These are phyloP conservation scores for Neoaliturus tenellus DNA, from an alignment of 2,888 invertebrate genomes.

Conservation along the genomic window DNA sequence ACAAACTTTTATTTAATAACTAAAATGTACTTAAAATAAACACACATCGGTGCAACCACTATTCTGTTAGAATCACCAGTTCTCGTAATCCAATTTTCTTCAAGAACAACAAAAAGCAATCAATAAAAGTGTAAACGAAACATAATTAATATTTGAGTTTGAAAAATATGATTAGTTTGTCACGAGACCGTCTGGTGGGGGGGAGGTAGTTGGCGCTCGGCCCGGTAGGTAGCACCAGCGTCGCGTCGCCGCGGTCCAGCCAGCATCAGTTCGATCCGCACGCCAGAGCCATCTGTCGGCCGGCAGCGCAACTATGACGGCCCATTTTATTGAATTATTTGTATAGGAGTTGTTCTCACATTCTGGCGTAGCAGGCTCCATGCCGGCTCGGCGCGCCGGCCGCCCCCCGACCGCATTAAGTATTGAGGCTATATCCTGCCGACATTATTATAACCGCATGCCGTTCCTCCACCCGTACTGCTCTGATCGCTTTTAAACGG, in stretches of 20 bases:
- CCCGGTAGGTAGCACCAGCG: not conserved
- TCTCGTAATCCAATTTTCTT: conserved; percentile 19
- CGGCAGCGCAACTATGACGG: not conserved
- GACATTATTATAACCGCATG: conserved; percentile 9
- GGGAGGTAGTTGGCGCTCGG: not conserved
- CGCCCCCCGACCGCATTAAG: not conserved
- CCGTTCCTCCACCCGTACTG: not conserved
- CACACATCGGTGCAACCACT: too few species aligned
- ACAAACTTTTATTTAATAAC: too few species aligned
- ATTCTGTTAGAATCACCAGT: too few species aligned
- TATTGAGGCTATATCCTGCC: conserved; percentile 22
- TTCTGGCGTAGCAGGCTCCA: not conserved
- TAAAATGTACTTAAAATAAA: too few species aligned
- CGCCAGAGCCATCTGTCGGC: conserved; percentile 18
- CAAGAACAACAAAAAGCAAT: conserved; percentile 33
- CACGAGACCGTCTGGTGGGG: not conserved
- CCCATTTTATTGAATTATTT: conserved; percentile 45
- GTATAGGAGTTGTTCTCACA: conserved; percentile 9
- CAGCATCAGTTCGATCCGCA: not conserved
- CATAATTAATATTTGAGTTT: conserved; percentile 45
- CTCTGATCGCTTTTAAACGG: not conserved
- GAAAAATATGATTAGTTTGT: conserved; percentile 27
- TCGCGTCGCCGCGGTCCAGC: not conserved
- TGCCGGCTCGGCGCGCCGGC: not conserved
- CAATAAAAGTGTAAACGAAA: conserved; percentile 32